A percentile compares a stretch with the other conserved stretches of the same genome.
Evolutionary conservation across 2,888 invertebrate genomes (phyloP).

Genomic region (Cryptophagus acutangulus): DNA sequence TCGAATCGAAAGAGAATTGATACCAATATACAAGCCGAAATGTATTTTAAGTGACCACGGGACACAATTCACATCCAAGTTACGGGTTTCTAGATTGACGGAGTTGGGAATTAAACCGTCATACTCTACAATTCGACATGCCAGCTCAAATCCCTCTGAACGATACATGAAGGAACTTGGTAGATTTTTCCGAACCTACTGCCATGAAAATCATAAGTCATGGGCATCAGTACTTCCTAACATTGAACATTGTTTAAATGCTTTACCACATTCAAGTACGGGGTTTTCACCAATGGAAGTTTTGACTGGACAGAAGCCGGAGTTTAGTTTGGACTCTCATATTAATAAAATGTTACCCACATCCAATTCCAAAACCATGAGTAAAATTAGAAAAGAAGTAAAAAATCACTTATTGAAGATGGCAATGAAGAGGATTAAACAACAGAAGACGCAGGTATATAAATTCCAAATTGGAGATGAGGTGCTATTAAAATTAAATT

Average conservation of each 20-base stretch:
- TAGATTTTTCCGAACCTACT: conserved; percentile 6
- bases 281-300: neutral
- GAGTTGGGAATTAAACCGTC: neutral
- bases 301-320: neutral
- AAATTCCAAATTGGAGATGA: neutral
- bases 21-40: neutral
- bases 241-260: conserved; percentile 6
- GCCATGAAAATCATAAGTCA: conserved; percentile 2
- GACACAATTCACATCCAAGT: conserved; percentile 7
- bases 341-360: too few relatives aligned
- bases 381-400: too few relatives aligned
- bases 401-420: neutral
- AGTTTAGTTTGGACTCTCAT: neutral
- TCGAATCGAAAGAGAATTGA: neutral
- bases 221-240: conserved; percentile 1
- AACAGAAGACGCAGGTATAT: neutral
- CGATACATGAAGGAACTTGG: conserved; percentile 8
- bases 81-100: conserved; percentile 14
- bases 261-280: neutral
- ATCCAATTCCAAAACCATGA: too few relatives aligned
- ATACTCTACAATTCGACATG: conserved; percentile 5
- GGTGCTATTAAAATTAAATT: neutral
- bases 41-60: conserved; percentile 7
- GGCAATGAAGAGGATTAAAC: neutral
- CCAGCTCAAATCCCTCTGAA: conserved; percentile 5